These are phyloP conservation scores for Orcinus orca DNA, from an alignment of 2,113 vertebrate species.

Conservation along the genomic window DNA sequence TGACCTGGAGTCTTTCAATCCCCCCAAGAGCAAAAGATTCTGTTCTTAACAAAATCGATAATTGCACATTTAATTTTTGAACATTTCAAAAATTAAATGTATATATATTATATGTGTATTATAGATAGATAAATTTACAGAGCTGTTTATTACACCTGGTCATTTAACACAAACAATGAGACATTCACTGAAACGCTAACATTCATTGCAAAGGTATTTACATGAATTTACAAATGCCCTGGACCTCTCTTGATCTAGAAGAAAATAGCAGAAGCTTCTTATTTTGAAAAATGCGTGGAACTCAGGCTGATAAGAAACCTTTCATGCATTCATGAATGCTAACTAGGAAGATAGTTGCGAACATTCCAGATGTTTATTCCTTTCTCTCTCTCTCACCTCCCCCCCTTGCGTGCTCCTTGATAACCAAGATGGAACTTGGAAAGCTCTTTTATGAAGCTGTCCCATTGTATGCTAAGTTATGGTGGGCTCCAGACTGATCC, in stretches of 20 bases:
- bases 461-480: slow-evolving; percentile 74
- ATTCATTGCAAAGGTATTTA: not conserved
- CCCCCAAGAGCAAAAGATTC: not conserved
- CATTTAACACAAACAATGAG: not conserved
- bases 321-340: not conserved
- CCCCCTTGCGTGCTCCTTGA: not conserved
- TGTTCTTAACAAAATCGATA: not conserved
- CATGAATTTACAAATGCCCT: not conserved
- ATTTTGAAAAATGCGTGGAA: not conserved
- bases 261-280: not conserved
- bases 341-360: not conserved
- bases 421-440: not conserved
- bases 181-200: not conserved
- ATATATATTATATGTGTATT: not conserved
- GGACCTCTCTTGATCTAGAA: not conserved
- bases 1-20: not conserved
- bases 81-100: not conserved
- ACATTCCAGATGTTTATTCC: not conserved
- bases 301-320: not conserved
- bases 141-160: not conserved
- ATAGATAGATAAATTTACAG: not conserved
- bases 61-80: not conserved
- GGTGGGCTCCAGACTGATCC: slow-evolving; percentile 50
- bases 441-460: slow-evolving; percentile 20
- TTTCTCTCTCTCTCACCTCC: too few species aligned